These are phyloP conservation scores for Salarias fasciatus DNA, from an alignment of 2,797 vertebrate species.

Conservation along the genomic window DNA sequence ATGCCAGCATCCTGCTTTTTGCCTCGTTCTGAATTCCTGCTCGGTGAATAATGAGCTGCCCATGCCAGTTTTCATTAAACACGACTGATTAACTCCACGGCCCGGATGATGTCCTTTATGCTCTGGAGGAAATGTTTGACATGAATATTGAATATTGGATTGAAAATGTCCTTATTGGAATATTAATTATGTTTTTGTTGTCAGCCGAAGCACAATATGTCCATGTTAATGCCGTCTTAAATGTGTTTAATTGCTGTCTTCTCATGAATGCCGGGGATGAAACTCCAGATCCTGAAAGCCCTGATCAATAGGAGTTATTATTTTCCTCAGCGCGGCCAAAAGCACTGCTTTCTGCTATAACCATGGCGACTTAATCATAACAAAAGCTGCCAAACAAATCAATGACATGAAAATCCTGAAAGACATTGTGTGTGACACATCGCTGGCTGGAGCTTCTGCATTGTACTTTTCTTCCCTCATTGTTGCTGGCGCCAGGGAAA, in stretches of 20 bases:
- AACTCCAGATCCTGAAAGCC: not conserved
- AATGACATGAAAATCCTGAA: constrained; percentile 25
- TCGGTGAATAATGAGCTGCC: constrained; percentile 39
- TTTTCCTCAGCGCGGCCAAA: not conserved
- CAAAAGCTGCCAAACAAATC: constrained; percentile 39
- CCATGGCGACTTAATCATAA: constrained; percentile 15
- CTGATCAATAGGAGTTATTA: constrained; percentile 10
- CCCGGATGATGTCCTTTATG: constrained; percentile 20
- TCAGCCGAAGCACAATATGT: constrained; percentile 12
- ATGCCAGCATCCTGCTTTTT: constrained; percentile 36
- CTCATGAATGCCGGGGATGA: too few relatives aligned
- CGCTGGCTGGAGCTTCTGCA: constrained; percentile 35
- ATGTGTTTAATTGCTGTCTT: too few relatives aligned
- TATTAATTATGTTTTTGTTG: not conserved
- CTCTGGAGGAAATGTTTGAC: constrained; percentile 39
- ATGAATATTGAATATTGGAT: constrained; percentile 54
- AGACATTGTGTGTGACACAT: constrained; percentile 37
- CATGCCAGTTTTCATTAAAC: constrained; percentile 49
- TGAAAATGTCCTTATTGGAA: constrained; percentile 23
- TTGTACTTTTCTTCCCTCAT: constrained; percentile 41
- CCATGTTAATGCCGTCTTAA: too few relatives aligned
- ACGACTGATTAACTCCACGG: constrained; percentile 60
- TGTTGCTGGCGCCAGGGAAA: constrained; percentile 27
- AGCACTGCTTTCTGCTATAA: constrained; percentile 6
- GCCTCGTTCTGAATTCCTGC: constrained; percentile 35